A percentile compares a stretch with the other conserved stretches of the same genome.
Evolutionary conservation across 1,140 invertebrate species (phyloP).

Genomic region (Apis cerana): DNA sequence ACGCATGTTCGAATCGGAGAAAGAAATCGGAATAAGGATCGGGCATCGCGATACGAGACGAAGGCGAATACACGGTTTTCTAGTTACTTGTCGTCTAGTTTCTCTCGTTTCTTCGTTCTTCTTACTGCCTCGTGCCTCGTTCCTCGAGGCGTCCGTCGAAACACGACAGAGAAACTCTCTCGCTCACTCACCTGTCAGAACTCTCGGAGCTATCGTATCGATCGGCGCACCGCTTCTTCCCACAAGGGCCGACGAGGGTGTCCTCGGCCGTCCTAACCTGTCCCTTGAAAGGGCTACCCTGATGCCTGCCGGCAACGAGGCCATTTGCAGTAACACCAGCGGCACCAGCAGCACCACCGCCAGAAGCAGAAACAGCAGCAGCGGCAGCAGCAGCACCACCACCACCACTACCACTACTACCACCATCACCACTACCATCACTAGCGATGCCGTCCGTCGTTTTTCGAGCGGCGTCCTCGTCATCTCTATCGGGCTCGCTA

Average conservation of each 20-base stretch:
- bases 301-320: constrained; percentile 59
- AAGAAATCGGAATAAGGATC: neutral
- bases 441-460: constrained; percentile 27
- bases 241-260: constrained; percentile 79
- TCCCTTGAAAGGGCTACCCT: constrained; percentile 70
- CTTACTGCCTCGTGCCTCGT: neutral
- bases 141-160: constrained; percentile 28
- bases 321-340: constrained; percentile 43
- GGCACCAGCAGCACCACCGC: constrained; percentile 40
- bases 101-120: constrained; percentile 4
- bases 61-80: neutral
- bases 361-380: constrained; percentile 39
- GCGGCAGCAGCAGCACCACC: constrained; percentile 24
- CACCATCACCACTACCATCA: neutral
- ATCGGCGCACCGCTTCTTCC: constrained; percentile 92
- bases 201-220: constrained; percentile 94
- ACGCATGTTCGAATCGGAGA: neutral
- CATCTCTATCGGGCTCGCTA: neutral
- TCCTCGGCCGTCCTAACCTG: constrained; percentile 73
- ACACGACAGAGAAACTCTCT: constrained; percentile 29
- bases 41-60: too few species aligned
- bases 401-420: neutral
- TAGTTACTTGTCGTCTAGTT: neutral
- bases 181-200: constrained; percentile 89
- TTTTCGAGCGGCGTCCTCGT: constrained; percentile 31